Evolutionary conservation across 1,140 invertebrate species (phyloP), one percentile per base, ranked within the genome.

Genomic region (Hormaphis cornu): DNA sequence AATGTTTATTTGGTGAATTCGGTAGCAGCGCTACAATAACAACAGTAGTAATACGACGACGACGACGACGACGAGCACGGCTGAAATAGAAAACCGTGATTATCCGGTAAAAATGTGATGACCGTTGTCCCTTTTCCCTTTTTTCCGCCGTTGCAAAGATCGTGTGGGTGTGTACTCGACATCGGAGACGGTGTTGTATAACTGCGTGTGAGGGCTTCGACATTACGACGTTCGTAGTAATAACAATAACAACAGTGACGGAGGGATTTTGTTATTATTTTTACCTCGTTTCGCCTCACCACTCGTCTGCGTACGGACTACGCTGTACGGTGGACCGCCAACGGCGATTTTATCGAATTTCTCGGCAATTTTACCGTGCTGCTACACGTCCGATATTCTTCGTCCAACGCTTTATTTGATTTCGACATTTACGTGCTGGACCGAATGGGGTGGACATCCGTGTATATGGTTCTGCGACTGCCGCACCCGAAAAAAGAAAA

Each of bases 11-110:
- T 66, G 42, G 61, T 30, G 28, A 66, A 66, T 71, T 54, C 35
- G 30, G 53, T 59, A 48, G n/a, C n/a, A n/a, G 48, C 59, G 33
- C 56, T 56, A 52, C 8, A 58, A 73, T 71, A 69, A 70, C 37
- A 70, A 70, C 33, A 66, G 24, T 42, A 72, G 9, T 50, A 48
- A 28, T 18, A 35, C 26, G 26, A 20, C 28, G 33, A 40, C 9
- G 5, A 33, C 30, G 30, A 6, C 4, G 30, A 33, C 30, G 30
- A 33, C 30, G 30, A 9, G 9, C 30, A 33, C 30, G 5, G 4
- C 9, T 6, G 5, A 33, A 24, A 40, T 40, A 24, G 33, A 40
- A 50, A 50, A 70, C 54, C n/a, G 18, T 58, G 16, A 69, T 69
- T 56, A 33, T 69, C n/a, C n/a, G n/a, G 12, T 30, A n/a, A 30